Conservation (phyloP, 2,113 vertebrate species). For the Plectropomus leopardus region DNA sequence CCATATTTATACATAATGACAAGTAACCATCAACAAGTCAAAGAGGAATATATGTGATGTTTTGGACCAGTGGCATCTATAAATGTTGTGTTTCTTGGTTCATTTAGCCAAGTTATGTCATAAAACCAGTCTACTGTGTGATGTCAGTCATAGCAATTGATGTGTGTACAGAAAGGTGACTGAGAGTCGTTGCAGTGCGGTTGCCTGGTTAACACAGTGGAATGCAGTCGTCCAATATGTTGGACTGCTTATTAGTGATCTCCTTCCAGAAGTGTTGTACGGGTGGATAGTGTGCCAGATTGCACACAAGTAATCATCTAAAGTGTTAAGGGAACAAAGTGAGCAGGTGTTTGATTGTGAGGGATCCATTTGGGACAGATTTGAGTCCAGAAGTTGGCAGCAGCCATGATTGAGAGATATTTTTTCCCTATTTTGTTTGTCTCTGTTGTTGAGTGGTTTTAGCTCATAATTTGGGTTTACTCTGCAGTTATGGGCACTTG, state of each 20-base stretch:
- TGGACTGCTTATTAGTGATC: constrained; percentile 61
- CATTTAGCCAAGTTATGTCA: not conserved
- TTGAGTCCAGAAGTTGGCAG: constrained; percentile 68
- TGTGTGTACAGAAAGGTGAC: not conserved
- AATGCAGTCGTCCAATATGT: constrained; percentile 44
- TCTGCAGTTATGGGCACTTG: not conserved
- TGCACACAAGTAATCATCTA: constrained; percentile 65
- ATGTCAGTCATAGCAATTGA: constrained; percentile 12
- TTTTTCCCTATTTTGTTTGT: constrained; percentile 36
- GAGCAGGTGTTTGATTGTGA: constrained; percentile 72
- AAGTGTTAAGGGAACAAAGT: constrained; percentile 62
- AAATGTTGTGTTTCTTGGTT: not conserved
- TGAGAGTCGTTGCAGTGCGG: constrained; percentile 1
- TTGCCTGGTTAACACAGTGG: constrained; percentile 23
- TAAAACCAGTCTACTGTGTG: constrained; percentile 10
- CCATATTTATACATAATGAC: not conserved
- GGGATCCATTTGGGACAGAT: constrained; percentile 62
- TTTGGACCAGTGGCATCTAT: not conserved
- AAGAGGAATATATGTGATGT: not conserved
- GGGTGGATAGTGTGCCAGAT: constrained; percentile 51
- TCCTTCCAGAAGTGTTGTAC: constrained; percentile 53
- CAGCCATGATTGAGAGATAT: constrained; percentile 49
- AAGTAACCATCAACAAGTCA: not conserved
- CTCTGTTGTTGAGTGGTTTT: constrained; percentile 47
- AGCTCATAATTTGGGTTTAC: constrained; percentile 33